Evolutionary conservation across 2,113 vertebrate genomes (phyloP).

Genomic region (Forbesichthys agassizii): DNA sequence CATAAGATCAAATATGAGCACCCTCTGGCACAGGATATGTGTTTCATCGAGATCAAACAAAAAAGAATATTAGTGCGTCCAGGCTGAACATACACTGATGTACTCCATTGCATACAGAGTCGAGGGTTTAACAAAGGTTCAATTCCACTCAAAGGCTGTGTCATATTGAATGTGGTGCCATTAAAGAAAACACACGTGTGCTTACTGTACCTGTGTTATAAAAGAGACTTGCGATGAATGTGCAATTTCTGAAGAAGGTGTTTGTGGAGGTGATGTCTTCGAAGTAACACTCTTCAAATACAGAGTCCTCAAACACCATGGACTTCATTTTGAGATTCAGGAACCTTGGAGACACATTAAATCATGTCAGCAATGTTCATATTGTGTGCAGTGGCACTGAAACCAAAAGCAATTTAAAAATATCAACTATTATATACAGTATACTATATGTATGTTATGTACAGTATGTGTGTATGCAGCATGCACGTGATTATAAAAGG

Average conservation of each 20-base stretch:
- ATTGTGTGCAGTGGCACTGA: no score
- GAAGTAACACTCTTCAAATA: constrained; percentile 96
- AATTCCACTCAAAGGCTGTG: no score
- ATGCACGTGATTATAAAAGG: no score
- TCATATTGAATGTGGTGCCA: no score
- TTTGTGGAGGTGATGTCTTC: constrained; percentile 96
- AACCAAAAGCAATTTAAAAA: not conserved
- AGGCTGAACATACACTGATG: not conserved
- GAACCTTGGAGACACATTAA: constrained; percentile 77
- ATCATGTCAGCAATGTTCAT: not conserved
- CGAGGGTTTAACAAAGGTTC: no score
- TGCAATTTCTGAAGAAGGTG: constrained; percentile 96
- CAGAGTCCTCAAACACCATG: constrained; percentile 91
- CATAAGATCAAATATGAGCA: no score
- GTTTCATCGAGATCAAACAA: not conserved
- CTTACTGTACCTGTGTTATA: constrained; percentile 89
- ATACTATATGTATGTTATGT: no score
- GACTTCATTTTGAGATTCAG: constrained; percentile 95
- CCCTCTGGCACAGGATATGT: no score
- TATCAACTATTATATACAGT: not conserved
- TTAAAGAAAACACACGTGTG: not conserved
- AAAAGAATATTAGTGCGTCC: not conserved
- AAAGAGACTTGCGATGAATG: constrained; percentile 90
- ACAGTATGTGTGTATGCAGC: no score
- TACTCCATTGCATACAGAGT: no score